phyloP scores from a whole-genome alignment of 2,113 vertebrate genomes.

The Cynocephalus volans region DNA sequence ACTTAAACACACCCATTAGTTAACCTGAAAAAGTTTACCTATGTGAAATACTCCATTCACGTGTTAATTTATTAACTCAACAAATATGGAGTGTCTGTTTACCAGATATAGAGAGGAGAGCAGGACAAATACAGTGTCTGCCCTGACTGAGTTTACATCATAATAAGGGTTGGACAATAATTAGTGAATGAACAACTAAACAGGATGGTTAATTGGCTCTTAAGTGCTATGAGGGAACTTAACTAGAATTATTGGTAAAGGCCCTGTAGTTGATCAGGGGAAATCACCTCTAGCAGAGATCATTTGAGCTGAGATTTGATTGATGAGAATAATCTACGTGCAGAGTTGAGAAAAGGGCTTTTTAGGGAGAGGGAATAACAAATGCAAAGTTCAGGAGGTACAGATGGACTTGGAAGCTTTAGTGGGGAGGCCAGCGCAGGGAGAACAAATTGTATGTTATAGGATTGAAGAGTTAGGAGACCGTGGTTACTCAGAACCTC shows the following conservation, averaged over 20 bases:
- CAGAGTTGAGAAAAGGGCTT: neutral
- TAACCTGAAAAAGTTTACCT: constrained; percentile 26
- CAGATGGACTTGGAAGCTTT: neutral
- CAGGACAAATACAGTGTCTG: constrained; percentile 20
- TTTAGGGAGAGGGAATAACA: neutral
- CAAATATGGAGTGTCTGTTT: neutral
- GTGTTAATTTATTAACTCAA: constrained; percentile 21
- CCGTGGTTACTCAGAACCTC: neutral
- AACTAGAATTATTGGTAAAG: neutral
- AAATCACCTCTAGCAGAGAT: neutral
- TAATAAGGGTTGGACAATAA: neutral
- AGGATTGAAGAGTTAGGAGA: neutral
- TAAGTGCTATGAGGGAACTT: neutral
- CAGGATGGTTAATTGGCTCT: constrained; percentile 2
- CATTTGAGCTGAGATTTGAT: constrained; percentile 10
- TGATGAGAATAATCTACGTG: neutral
- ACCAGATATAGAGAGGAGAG: neutral
- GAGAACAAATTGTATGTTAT: neutral
- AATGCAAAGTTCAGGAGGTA: neutral
- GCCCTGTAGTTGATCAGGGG: neutral
- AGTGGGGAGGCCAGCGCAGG: neutral
- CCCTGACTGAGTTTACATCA: neutral
- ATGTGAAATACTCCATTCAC: constrained; percentile 13
- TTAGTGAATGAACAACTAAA: constrained; percentile 24
- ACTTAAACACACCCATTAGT: constrained; percentile 24